These are phyloP conservation scores for Myotis davidii DNA, from an alignment of 2,113 vertebrate genomes.

Conservation along the genomic window DNA sequence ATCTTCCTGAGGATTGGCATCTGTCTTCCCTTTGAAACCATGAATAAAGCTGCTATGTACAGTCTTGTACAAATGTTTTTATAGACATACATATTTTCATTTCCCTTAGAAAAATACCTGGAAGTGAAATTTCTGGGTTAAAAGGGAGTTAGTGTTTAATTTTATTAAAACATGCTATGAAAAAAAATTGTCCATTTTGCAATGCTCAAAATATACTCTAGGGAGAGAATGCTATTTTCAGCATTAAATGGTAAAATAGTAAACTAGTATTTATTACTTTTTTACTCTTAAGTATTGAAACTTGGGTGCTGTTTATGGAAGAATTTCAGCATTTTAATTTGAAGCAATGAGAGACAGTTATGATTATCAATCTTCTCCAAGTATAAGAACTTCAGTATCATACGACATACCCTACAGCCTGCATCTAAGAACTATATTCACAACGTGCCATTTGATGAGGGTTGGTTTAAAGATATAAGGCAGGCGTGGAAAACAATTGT, in stretches of 20 bases:
- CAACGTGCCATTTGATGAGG: neutral
- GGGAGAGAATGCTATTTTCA: neutral
- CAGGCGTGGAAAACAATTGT: neutral
- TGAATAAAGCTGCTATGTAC: neutral
- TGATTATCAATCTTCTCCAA: neutral
- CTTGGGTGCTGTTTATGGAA: neutral
- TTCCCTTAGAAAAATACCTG: neutral
- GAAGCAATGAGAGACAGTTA: neutral
- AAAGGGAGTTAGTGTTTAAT: neutral
- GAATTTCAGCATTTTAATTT: constrained; percentile 21
- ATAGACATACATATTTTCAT: neutral
- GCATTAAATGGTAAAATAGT: neutral
- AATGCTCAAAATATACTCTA: neutral
- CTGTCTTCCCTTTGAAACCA: neutral
- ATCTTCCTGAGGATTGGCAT: neutral
- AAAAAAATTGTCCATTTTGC: neutral
- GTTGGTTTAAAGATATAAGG: neutral
- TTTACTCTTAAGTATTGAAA: constrained; percentile 1
- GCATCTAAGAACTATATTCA: neutral
- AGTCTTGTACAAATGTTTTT: neutral
- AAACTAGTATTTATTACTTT: neutral
- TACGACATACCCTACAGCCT: neutral
- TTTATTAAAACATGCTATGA: neutral
- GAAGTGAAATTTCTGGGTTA: neutral
- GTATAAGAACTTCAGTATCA: neutral